Evolutionary conservation across 2,797 vertebrate genomes (phyloP), one percentile per base, ranked within the genome.

Genomic region (Thaleichthys pacificus): DNA sequence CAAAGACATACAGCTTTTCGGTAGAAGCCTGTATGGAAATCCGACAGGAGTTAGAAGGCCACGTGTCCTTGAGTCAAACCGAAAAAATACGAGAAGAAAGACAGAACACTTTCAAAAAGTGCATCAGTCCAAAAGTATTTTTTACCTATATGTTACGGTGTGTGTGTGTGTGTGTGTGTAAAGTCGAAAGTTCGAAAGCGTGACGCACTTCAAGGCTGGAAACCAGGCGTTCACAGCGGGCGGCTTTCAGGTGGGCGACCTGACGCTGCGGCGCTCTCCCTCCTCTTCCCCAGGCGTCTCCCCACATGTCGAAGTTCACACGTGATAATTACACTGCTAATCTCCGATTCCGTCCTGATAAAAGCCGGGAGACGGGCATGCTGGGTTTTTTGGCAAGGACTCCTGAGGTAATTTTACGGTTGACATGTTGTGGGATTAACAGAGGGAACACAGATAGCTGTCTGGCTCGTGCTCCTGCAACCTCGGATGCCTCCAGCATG

Each of bases 321-420:
- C 61, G 32, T 35, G 61, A 63, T 63, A 63, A 35, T 63, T 63
- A 63, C 28, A 30, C 28, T 7, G 26, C 11, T 63, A 32, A 63
- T 30, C 75, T 72, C 68, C 21, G 76, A 79, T 73, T 66, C 71
- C 76, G 15, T 71, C 56, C 77, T 83, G 81, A 83, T 83, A 78
- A 75, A 77, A 70, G 73, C 71, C 71, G 69, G 72, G 80, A 83
- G 83, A 85, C 77, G 80, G 82, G 77, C 77, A 80, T 3, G 73
- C 74, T 74, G 80, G 75, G 75, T 78, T 80, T 80, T 76, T 76
- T 78, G 80, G 72, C 77, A 65, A 65, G 69, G 76, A 68, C 77
- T 80, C 77, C 77, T 83, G 80, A 78, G 77, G 80, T 82, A 83
- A 85, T 85, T 85, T 85, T 80, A 83, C 80, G 81, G 76, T 83